Percentiles rank a stretch among this genome's conserved stretches.
These are phyloP conservation scores for Tortricodes alternella DNA, from an alignment of 2,888 invertebrate species.

Conservation along the genomic window DNA sequence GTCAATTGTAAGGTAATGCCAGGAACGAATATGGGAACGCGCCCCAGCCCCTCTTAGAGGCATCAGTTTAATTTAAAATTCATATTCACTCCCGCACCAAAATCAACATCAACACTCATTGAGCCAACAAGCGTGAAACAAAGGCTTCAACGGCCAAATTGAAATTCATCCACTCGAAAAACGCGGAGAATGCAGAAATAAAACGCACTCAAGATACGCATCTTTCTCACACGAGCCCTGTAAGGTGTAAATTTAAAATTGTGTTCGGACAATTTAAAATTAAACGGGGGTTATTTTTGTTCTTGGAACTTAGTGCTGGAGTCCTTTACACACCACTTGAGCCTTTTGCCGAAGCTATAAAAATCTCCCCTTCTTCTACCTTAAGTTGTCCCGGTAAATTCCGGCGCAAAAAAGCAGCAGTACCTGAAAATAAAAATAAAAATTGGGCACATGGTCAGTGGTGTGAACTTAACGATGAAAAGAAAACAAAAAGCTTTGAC, in stretches of 20 bases:
- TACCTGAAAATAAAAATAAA: constrained; percentile 22
- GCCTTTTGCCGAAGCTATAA: background rate
- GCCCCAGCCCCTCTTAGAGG: background rate
- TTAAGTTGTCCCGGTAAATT: constrained; percentile 2
- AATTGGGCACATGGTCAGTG: background rate
- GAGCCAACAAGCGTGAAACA: constrained; percentile 39
- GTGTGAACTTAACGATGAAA: background rate
- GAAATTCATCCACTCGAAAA: constrained; percentile 41
- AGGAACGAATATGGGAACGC: background rate
- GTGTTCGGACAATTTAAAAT: constrained; percentile 1
- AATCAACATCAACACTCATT: constrained; percentile 42
- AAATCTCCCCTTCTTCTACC: background rate
- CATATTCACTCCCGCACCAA: constrained; percentile 39
- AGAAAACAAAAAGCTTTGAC: constrained; percentile 54
- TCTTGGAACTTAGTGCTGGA: constrained; percentile 1
- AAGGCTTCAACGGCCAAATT: constrained; percentile 41
- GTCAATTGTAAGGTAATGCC: background rate
- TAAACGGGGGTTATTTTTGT: background rate
- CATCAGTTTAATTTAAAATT: constrained; percentile 42
- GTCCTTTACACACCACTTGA: constrained; percentile 18
- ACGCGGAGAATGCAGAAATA: constrained; percentile 39
- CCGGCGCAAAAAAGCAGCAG: constrained; percentile 16
- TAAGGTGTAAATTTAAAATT: constrained; percentile 13
- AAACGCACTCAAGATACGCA: constrained; percentile 23
- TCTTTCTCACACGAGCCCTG: constrained; percentile 17